Evolutionary conservation across 2,113 vertebrate species (phyloP).

Genomic region (Nyctereutes procyonoides): DNA sequence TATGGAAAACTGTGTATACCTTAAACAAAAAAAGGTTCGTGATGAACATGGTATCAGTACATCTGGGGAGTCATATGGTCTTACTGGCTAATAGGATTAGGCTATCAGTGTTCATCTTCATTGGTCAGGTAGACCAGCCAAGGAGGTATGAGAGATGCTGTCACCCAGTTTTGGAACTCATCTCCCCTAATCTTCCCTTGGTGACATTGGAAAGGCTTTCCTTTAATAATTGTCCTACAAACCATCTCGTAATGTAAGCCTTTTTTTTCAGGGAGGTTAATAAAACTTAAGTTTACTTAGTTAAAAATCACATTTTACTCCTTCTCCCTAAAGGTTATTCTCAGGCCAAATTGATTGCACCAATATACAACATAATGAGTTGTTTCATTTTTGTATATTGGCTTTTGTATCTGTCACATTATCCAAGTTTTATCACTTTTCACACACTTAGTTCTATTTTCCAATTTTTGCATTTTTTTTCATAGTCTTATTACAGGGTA

Average conservation of each 20-base stretch:
- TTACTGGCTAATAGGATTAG: neutral
- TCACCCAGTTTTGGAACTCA: neutral
- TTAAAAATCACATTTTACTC: conserved; percentile 2
- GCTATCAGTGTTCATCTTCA: neutral
- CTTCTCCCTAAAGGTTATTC: neutral
- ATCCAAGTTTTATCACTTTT: neutral
- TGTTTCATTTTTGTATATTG: conserved; percentile 15
- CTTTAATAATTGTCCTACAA: conserved; percentile 5
- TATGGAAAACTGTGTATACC: neutral
- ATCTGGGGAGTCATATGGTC: neutral
- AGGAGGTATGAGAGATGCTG: neutral
- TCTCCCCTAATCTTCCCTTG: neutral
- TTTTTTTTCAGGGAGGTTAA: neutral
- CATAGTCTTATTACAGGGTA: neutral
- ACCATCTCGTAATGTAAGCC: neutral
- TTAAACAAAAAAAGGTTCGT: neutral
- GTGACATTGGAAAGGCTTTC: neutral
- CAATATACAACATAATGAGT: neutral
- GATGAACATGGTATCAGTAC: neutral
- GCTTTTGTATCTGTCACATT: neutral
- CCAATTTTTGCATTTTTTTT: neutral
- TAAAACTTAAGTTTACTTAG: neutral
- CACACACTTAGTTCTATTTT: neutral
- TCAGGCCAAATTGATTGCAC: neutral
- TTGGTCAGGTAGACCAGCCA: neutral